phyloP scores from a whole-genome alignment of 2,113 vertebrate genomes.

The Podilymbus podiceps region DNA sequence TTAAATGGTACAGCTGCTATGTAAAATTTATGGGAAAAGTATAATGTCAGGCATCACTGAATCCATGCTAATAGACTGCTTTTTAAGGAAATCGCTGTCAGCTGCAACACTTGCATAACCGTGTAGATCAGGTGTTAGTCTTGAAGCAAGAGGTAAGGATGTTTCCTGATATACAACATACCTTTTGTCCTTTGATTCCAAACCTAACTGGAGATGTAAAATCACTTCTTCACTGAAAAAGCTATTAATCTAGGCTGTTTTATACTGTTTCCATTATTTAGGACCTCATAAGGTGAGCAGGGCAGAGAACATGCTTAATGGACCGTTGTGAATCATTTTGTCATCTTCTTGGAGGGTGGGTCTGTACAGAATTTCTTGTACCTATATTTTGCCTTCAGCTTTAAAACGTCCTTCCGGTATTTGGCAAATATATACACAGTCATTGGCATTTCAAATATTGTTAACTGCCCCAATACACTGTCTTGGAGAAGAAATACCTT shows the following conservation, averaged over 20 bases:
- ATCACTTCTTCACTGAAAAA: neutral
- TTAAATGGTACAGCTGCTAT: neutral
- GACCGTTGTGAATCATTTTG: neutral
- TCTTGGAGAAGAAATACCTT: neutral
- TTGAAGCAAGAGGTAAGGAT: neutral
- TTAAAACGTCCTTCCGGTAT: neutral
- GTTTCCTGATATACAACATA: neutral
- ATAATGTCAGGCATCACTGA: neutral
- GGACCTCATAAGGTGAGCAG: neutral
- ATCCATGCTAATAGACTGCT: neutral
- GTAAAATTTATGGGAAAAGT: neutral
- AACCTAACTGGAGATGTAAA: neutral
- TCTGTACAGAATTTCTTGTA: neutral
- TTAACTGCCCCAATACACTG: neutral
- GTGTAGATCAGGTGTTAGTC: neutral
- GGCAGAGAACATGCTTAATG: neutral
- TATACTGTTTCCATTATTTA: neutral
- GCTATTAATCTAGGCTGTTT: neutral
- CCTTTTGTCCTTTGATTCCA: neutral
- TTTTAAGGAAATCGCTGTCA: neutral
- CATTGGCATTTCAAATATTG: neutral
- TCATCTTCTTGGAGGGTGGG: rapidly evolving
- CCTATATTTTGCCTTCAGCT: neutral
- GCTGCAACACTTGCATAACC: neutral
- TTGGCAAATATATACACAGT: neutral